Base-by-base conservation (phyloP, 2,888 invertebrate species). In the Agriopis marginaria region DNA sequence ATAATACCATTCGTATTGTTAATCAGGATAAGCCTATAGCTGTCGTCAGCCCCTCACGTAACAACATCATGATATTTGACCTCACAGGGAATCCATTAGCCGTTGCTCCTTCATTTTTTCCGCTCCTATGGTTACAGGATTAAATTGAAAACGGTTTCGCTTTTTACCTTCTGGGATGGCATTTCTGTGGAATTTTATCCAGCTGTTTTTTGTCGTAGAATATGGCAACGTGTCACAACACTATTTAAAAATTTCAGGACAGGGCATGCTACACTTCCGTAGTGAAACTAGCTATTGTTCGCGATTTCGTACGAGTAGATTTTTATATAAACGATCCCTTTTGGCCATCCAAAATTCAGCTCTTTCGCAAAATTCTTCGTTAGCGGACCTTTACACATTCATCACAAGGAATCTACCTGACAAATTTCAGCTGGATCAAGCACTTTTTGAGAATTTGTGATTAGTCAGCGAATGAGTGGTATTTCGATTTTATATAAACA, bases 81-180 rank as follows among this genome's bases (percentile, higher is more conserved):
- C 66, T 74, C 72, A 72, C 58, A 68, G 64, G 64, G 75, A 72
- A 75, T 72, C 76, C 75, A 79, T 82, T 77, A 80, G 63, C 58
- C 54, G 58, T 50, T 45, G 53, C 60, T 65, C 63, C 59, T n/a
- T 59, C 74, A 74, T 73, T 78, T 78, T 78, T 77, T 77, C 75
- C 78, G 76, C 73, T 72, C 70, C 70, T 76, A 72, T 73, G 74
- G 73, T 69, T 70, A 73, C 72, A 63, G 77, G 79, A 84, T 82
- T 78, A 80, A 81, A 82, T 81, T 75, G 70, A 50, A 75, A 81
- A 81, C 80, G 76, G 78, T 79, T 74, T 70, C 73, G 68, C 76
- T 80, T 80, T 84, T 83, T 82, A 78, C 79, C 72, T 71, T 72
- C 66, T 59, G 59, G 63, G 23, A 55, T 23, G 14, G 40, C 50